A percentile compares a stretch with the other conserved stretches of the same genome.
Evolutionary conservation across 1,140 invertebrate genomes (phyloP).

Genomic region (Drosophila eugracilis): DNA sequence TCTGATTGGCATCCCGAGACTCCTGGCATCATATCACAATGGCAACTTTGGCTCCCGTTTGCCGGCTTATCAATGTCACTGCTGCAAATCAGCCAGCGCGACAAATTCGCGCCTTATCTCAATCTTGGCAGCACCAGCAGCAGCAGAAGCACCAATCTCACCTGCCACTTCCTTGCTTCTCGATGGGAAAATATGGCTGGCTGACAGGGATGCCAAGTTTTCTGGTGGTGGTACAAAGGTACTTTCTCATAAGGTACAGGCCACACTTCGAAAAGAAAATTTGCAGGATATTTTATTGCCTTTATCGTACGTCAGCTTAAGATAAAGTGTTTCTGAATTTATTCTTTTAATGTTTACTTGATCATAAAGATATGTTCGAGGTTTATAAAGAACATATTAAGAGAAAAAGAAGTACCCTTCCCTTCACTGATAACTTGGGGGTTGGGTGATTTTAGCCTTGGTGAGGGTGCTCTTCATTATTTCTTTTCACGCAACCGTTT

Average conservation of each 20-base stretch:
- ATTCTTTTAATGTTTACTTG: too few relatives aligned
- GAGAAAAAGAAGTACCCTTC: slow-evolving; percentile 1
- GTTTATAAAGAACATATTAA: too few relatives aligned
- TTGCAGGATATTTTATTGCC: too few relatives aligned
- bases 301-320: too few relatives aligned
- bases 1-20: slow-evolving; percentile 45
- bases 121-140: slow-evolving; percentile 53
- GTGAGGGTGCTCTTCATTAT: slow-evolving; percentile 55
- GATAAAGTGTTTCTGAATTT: too few relatives aligned
- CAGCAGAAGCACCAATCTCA: slow-evolving; percentile 33
- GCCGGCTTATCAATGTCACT: slow-evolving; percentile 49
- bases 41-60: slow-evolving; percentile 31
- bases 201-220: slow-evolving; percentile 1
- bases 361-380: too few relatives aligned
- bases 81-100: slow-evolving; percentile 55
- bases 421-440: slow-evolving; percentile 2
- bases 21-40: slow-evolving; percentile 45
- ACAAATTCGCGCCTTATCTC: slow-evolving; percentile 71
- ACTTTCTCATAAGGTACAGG: background rate
- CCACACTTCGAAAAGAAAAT: background rate
- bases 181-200: slow-evolving; percentile 6
- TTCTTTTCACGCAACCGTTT: slow-evolving; percentile 63
- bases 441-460: slow-evolving; percentile 8
- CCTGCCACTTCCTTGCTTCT: slow-evolving; percentile 27
- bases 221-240: background rate